Conservation (phyloP, 2,888 invertebrate genomes). For the Lagria hirta region DNA sequence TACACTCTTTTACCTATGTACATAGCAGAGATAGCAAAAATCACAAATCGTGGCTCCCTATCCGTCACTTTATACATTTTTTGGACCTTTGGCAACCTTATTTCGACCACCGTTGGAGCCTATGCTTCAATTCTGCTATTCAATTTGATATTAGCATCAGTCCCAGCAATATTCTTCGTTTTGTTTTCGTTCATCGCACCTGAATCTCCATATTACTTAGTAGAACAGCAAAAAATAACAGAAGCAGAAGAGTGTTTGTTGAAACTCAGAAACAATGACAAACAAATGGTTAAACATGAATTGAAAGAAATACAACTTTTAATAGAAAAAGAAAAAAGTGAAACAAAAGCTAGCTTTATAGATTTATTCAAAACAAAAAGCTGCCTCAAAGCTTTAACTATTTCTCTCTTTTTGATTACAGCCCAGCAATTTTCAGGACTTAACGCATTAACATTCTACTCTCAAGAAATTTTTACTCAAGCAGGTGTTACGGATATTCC, state of each 20-base stretch:
- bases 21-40: conserved; percentile 81
- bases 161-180: conserved; percentile 29
- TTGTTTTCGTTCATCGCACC: conserved; percentile 30
- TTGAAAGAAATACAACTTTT: conserved; percentile 32
- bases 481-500: conserved; percentile 64
- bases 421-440: conserved; percentile 39
- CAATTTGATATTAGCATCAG: conserved; percentile 29
- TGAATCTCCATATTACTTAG: conserved; percentile 35
- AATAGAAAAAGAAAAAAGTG: no score
- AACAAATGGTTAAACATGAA: conserved; percentile 25
- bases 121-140: conserved; percentile 37
- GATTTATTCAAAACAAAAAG: conserved; percentile 17
- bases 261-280: no score
- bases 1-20: conserved; percentile 80
- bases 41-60: conserved; percentile 75
- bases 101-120: conserved; percentile 43
- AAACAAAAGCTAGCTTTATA: no score
- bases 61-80: no score
- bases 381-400: conserved; percentile 26
- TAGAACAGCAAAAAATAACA: no score
- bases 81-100: conserved; percentile 72
- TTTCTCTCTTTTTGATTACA: conserved; percentile 26
- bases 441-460: conserved; percentile 29
- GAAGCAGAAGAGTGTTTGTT: conserved; percentile 59
- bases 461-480: conserved; percentile 61